Evolutionary conservation across 2,113 vertebrate genomes (phyloP), one percentile per base, ranked within the genome.

Genomic region (Cephalophus harveyi): DNA sequence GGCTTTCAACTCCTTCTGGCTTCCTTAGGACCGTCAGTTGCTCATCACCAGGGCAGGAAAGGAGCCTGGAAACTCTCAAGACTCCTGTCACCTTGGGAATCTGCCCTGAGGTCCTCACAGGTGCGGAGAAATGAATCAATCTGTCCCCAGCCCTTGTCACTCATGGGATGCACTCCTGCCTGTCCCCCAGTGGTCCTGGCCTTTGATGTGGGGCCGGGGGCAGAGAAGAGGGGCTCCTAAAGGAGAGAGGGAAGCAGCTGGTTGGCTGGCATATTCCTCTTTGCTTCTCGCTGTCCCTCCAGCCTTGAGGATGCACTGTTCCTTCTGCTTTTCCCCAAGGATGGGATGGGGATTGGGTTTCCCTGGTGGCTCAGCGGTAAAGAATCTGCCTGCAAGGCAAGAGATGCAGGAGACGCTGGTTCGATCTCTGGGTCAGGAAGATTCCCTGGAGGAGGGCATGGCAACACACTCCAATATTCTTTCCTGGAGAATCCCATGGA

Each of bases 131-230:
- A 57, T 12, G 28, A 48, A 12, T 59, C 1, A 0, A 0, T 64
- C 14, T 50, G 40, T 67, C 55, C 4, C 12, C 7, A 23, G 54
- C 19, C 82, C 30, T n/a, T 13, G 33, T 48, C 30, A 46, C 27
- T 64, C 13, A 6, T 7, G 27, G 36, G 12, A 46, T 3, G 1
- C 15, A 30, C 7, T 13, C 33, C 86, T 62, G 8, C 25, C 19
- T 6, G 1, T 21, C 27, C 12, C 54, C 7, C 0, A 12, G 1
- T 6, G 13, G 74, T 64, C 88, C 62, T 27, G 76, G 71, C 48
- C 6, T 36, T 12, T 40, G 81, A 40, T 17, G 1, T 30, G n/a
- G 33, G 9, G 23, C 33, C 0, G 0, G 2, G 52, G 57, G 36
- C 30, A 33, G 88, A 46, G 14, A 16, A 54, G n/a, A 82, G 87